These are phyloP conservation scores for Babyrousa celebensis DNA, from an alignment of 2,797 vertebrate species.

Conservation along the genomic window DNA sequence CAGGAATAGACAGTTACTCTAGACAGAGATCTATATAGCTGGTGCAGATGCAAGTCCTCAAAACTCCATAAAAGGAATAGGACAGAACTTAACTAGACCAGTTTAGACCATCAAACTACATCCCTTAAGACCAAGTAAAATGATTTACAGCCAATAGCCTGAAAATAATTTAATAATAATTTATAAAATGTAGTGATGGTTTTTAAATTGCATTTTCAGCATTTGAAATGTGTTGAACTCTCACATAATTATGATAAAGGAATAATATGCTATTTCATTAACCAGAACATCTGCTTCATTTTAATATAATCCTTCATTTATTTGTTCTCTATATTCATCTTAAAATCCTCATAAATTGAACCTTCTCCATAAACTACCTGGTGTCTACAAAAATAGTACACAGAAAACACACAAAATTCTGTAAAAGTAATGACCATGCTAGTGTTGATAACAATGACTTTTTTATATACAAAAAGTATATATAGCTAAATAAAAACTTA, in stretches of 20 bases:
- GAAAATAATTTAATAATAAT: conserved; percentile 49
- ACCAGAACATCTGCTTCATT: neutral
- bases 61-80: neutral
- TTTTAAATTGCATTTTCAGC: conserved; percentile 30
- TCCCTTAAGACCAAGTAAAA: neutral
- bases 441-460: neutral
- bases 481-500: neutral
- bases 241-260: conserved; percentile 3
- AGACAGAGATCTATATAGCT: neutral
- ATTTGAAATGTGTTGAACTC: neutral
- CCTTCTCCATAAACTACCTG: conserved; percentile 14
- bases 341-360: conserved; percentile 12
- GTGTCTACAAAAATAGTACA: conserved; percentile 3
- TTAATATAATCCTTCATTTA: conserved; percentile 44
- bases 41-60: neutral
- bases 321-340: conserved; percentile 11
- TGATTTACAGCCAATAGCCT: neutral
- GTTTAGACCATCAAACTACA: neutral
- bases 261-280: conserved; percentile 46
- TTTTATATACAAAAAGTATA: conserved; percentile 9
- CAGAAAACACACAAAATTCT: neutral
- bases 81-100: neutral
- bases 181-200: conserved; percentile 15
- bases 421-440: neutral
- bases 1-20: neutral